Evolutionary conservation across 2,797 vertebrate genomes (phyloP).

Genomic region (Moxostoma hubbsi): DNA sequence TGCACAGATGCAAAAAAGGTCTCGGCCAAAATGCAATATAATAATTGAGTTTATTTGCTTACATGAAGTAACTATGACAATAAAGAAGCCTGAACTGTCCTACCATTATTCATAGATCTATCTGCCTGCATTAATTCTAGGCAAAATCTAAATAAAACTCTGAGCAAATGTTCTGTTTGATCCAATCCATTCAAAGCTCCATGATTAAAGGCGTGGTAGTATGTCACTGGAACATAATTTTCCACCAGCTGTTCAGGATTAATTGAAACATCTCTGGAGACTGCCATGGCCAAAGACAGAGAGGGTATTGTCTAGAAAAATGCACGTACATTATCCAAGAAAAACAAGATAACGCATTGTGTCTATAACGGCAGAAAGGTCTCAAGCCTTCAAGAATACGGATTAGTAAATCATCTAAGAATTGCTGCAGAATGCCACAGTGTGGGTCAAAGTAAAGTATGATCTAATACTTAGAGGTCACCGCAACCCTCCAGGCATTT

Average conservation of each 20-base stretch:
- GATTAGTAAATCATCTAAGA: neutral
- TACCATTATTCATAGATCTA: neutral
- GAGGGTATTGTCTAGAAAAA: constrained; percentile 31
- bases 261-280: constrained; percentile 51
- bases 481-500: neutral
- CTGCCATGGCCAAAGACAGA: constrained; percentile 20
- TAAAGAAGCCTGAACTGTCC: neutral
- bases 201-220: constrained; percentile 7
- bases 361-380: neutral
- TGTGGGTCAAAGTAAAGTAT: constrained; percentile 23
- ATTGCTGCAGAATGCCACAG: neutral
- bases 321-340: constrained; percentile 7
- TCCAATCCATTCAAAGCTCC: constrained; percentile 13
- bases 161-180: constrained; percentile 22
- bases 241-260: constrained; percentile 72
- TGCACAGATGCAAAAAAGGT: neutral
- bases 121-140: neutral
- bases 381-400: neutral
- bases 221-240: constrained; percentile 61
- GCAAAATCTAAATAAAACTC: constrained; percentile 24
- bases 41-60: neutral
- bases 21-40: neutral
- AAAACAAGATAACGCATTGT: constrained; percentile 1
- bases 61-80: neutral
- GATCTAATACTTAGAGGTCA: neutral